Base-by-base conservation (phyloP, 2,797 vertebrate species). In the Percopsis omiscomaycus region DNA sequence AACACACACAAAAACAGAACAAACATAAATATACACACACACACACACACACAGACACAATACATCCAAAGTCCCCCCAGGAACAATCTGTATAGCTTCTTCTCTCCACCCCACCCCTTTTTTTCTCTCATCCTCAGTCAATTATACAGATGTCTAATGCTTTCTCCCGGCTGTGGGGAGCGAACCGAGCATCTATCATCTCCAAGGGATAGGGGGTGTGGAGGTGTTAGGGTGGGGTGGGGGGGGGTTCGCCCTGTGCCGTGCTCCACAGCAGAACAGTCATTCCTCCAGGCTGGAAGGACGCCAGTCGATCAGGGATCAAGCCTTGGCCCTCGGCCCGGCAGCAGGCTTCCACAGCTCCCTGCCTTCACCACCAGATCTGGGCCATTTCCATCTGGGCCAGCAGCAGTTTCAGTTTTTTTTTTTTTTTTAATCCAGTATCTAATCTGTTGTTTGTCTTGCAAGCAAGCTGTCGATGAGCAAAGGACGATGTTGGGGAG, bases 91-190 rank as follows among this genome's bases (percentile, higher is more conserved):
- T 80, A 73, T 74, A 69, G 48, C 46, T 52, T 29, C 50, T 62
- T 66, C 55, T 57, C 46, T 66, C 53, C 48, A 61, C 47, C 50
- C 71, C 74, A 30, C 16, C 64, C 46, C 60, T 55, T 67, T 60
- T 71, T 82, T 73, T 77, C 76, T 80, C 82, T 80, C 80, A 86
- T 90, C 86, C 81, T 90, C 82, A 88, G 84, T 92, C 91, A 89
- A 90, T 89, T 83, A 82, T 85, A 87, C 91, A 91, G 89, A 90
- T 91, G 90, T 91, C 85, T 89, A 86, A 90, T 86, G 80, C 78
- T 73, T 85, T 89, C 84, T 81, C 73, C 74, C 67, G 77, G 83
- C 86, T 73, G 79, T 69, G 81, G 80, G 80, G 80, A 90, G 83
- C 48, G 69, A 72, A 89, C 85, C 58, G 79, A 85, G 83, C 86